Base-by-base conservation (phyloP, 37 sponge, comb jelly and placozoan species). In the Chondrosia reniformis region DNA sequence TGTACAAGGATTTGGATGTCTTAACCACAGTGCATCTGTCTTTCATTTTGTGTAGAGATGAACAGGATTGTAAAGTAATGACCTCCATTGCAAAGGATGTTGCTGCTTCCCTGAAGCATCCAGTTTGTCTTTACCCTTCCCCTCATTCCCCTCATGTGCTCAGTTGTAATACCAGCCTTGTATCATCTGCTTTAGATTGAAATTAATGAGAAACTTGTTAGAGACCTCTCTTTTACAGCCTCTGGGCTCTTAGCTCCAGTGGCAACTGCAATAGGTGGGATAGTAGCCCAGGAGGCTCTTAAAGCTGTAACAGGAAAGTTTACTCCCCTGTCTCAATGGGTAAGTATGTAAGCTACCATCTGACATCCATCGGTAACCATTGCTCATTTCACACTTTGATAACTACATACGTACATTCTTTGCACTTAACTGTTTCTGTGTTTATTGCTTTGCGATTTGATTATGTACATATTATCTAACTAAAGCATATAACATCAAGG, bases 231-330 rank as follows among this genome's bases (percentile, higher is more conserved):
- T 0, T 78, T 41, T 40, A 86, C 90, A 21, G 67, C 83, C 24
- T 24, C 24, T 21, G 96, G 93, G 31, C 38, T 45, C 2, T 71
- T 95, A 46, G 88, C 89, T 75, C 93, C 96, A 28, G 76, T 95
- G 38, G 63, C 79, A 49, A 80, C 93, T 21, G 72, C 80, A 19
- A 63, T 97, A 7, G 99, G 99, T 27, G 95, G 99, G 10, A 25
- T 92, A 31, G 83, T 89, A 38, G 99, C 95, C 30, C 99, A 97
- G 71, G 99, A 97, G 76, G 90, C 90, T 33, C 90, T 97, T 39
- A 97, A 87, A 28, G 80, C 95, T 13, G 79, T 93, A 41, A 92
- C 95, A 46, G 95, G 95, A 49, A 97, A 97, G 58, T 97, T 94
- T 81, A 83, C 90, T 42, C 99, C 99, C 9, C 65, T 94, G 21